Percentiles rank a stretch among this genome's conserved stretches.
These are phyloP conservation scores for Tribolium castaneum DNA, from an alignment of 1,140 invertebrate species.

Conservation along the genomic window DNA sequence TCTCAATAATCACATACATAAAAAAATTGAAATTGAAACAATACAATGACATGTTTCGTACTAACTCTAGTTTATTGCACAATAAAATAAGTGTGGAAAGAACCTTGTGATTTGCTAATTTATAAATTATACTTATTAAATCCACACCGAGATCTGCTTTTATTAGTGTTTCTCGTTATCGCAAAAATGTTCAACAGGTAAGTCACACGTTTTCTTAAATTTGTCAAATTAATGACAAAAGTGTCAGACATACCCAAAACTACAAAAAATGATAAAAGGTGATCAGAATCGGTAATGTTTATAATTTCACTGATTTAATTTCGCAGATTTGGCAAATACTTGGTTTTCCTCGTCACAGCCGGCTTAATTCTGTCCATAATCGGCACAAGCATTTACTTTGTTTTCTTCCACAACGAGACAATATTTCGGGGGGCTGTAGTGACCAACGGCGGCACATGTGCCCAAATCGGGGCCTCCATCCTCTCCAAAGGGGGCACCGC, in stretches of 20 bases:
- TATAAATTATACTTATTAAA: neutral
- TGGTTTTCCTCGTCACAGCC: neutral
- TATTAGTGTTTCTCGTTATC: neutral
- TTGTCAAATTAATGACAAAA: no score
- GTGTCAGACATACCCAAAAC: no score
- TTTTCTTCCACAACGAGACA: neutral
- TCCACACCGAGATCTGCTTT: neutral
- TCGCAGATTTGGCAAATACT: neutral
- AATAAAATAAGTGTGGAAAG: neutral
- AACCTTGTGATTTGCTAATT: neutral
- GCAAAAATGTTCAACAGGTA: neutral
- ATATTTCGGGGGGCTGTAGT: slow-evolving; percentile 56
- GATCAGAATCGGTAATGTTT: no score
- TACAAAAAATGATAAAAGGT: no score
- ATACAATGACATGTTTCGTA: neutral
- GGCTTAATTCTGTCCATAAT: neutral
- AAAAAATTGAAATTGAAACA: neutral
- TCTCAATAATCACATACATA: no score
- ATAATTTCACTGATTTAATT: neutral
- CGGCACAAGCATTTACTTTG: neutral
- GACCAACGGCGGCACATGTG: slow-evolving; percentile 62
- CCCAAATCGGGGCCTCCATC: slow-evolving; percentile 59
- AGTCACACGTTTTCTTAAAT: neutral
- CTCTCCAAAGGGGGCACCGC: slow-evolving; percentile 72
- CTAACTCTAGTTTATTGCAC: no score